phyloP scores from a whole-genome alignment of 1,140 invertebrate species.

The Ceratitis capitata region DNA sequence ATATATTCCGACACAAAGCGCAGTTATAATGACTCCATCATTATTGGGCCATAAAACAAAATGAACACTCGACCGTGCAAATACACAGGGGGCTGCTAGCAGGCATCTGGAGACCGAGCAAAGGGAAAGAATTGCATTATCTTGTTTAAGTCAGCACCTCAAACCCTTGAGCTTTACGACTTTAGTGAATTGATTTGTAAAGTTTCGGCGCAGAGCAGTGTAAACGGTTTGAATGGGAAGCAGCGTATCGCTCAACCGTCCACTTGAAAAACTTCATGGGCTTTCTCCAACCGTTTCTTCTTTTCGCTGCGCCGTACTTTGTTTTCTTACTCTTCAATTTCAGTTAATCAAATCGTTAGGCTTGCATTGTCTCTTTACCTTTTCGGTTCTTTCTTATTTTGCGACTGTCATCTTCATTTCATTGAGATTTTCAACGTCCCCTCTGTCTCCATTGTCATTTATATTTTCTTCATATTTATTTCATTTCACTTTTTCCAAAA shows the following conservation, averaged over 20 bases:
- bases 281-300: neutral
- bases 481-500: neutral
- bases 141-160: neutral
- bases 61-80: conserved; percentile 1
- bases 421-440: neutral
- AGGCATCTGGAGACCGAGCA: neutral
- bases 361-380: too few relatives aligned
- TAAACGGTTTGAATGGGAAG: neutral
- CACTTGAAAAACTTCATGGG: neutral
- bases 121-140: conserved; percentile 10
- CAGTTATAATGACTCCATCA: neutral
- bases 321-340: too few relatives aligned
- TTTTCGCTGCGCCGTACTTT: too few relatives aligned
- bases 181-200: neutral
- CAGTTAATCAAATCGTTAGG: neutral
- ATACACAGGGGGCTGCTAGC: neutral
- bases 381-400: neutral
- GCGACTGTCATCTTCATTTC: neutral
- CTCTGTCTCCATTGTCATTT: neutral
- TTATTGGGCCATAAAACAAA: neutral
- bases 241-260: neutral
- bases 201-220: neutral
- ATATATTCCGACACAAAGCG: too few relatives aligned
- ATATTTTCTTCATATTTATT: neutral
- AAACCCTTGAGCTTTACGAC: neutral